Percentiles rank a stretch among this genome's conserved stretches.
Evolutionary conservation across 2,888 invertebrate genomes (phyloP).

Genomic region (Empis livida): DNA sequence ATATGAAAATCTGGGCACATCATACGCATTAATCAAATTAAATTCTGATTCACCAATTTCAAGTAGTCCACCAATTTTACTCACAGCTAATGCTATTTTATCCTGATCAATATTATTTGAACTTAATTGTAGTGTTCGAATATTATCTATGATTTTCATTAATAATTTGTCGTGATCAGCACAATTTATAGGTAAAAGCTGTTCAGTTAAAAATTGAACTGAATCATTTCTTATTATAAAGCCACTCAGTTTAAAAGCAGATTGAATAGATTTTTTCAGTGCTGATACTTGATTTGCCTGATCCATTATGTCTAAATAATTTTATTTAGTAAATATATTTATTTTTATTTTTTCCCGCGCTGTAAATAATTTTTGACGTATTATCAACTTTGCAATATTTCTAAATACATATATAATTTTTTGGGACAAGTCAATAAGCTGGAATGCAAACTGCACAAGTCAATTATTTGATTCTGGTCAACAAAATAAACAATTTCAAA

Average conservation of each 20-base stretch:
- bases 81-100: constrained; percentile 54
- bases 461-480: no score
- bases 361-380: no score
- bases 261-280: constrained; percentile 47
- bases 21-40: constrained; percentile 68
- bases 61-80: constrained; percentile 29
- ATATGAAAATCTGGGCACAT: constrained; percentile 64
- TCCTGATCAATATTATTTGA: constrained; percentile 59
- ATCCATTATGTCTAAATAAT: no score
- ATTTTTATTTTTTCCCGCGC: no score
- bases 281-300: background rate
- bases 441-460: no score
- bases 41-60: constrained; percentile 43
- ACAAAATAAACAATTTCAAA: no score
- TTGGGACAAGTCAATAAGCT: no score
- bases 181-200: constrained; percentile 46
- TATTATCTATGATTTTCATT: constrained; percentile 60
- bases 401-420: no score
- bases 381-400: no score
- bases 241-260: constrained; percentile 62
- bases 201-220: constrained; percentile 55
- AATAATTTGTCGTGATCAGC: constrained; percentile 55
- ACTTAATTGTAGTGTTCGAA: constrained; percentile 62
- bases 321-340: no score
- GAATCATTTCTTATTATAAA: constrained; percentile 63